phyloP scores from a whole-genome alignment of 2,113 vertebrate genomes.

The Butastur rufipennis region DNA sequence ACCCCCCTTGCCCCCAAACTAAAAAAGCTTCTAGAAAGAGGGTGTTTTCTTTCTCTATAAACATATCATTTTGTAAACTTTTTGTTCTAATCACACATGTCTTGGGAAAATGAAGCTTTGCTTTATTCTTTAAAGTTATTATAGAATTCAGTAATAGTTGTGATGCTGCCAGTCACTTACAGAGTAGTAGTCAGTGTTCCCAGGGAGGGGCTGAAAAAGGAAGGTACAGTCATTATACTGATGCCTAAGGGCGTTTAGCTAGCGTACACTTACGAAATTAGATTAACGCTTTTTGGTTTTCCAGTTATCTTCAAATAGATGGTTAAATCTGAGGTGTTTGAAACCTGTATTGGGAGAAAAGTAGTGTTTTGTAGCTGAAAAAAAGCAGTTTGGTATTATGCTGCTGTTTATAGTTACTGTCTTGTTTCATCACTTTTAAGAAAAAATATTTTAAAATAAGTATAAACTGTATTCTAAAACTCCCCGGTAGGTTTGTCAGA shows the following conservation, averaged over 20 bases:
- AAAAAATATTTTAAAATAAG: neutral
- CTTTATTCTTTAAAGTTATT: neutral
- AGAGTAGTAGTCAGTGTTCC: neutral
- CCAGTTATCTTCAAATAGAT: neutral
- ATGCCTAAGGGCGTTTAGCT: neutral
- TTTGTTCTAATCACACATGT: neutral
- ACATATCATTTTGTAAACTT: rapidly evolving
- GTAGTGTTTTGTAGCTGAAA: neutral
- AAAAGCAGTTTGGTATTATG: neutral
- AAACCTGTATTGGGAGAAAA: neutral
- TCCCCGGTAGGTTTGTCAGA: neutral
- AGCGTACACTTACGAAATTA: neutral
- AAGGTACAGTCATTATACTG: neutral
- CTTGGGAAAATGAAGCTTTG: neutral
- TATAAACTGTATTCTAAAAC: neutral
- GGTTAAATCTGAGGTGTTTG: neutral
- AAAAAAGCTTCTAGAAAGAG: neutral
- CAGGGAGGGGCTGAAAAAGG: neutral
- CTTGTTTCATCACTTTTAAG: neutral
- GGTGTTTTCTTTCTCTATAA: neutral
- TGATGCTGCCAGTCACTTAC: neutral
- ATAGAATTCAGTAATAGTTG: neutral
- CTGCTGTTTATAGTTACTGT: neutral
- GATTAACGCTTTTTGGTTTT: neutral
- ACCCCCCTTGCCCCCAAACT: neutral